Evolutionary conservation across 2,113 vertebrate species (phyloP).

Genomic region (Otocyon megalotis): DNA sequence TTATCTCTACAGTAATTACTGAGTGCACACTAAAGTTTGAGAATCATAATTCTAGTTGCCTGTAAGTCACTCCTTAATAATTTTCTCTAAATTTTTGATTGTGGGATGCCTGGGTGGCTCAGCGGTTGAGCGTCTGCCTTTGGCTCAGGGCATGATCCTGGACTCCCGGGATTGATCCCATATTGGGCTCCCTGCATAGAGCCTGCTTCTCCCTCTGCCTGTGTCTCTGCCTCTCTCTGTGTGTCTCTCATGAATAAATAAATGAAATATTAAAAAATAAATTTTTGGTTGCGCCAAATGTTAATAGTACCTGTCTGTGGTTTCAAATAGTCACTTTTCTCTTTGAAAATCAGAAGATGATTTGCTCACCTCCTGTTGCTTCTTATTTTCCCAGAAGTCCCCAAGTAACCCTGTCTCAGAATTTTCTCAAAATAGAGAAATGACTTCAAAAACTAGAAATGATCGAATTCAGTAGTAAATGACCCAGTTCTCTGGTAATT

Average conservation of each 20-base stretch:
- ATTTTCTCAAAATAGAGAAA: slow-evolving; percentile 19
- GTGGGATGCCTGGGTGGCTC: no score
- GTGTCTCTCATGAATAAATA: no score
- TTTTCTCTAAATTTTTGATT: neutral
- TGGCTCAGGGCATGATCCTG: no score
- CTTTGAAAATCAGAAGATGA: slow-evolving; percentile 8
- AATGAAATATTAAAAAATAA: neutral
- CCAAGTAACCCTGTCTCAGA: neutral
- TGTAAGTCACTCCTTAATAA: neutral
- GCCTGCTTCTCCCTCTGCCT: no score
- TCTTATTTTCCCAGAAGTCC: neutral
- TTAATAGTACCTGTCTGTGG: neutral
- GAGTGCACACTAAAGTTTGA: neutral
- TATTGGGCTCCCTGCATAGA: no score
- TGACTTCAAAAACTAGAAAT: neutral
- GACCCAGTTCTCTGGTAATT: neutral
- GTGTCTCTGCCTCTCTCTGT: no score
- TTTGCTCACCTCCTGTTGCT: neutral
- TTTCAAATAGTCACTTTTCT: neutral
- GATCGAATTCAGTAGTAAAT: slow-evolving; percentile 8
- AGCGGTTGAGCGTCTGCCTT: no score
- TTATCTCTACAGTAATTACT: neutral
- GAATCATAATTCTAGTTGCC: neutral
- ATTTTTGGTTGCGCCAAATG: neutral
- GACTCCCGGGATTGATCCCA: no score